Evolutionary conservation across 2,888 invertebrate species (phyloP), one percentile per base, ranked within the genome.

Genomic region (Erebia epiphron): DNA sequence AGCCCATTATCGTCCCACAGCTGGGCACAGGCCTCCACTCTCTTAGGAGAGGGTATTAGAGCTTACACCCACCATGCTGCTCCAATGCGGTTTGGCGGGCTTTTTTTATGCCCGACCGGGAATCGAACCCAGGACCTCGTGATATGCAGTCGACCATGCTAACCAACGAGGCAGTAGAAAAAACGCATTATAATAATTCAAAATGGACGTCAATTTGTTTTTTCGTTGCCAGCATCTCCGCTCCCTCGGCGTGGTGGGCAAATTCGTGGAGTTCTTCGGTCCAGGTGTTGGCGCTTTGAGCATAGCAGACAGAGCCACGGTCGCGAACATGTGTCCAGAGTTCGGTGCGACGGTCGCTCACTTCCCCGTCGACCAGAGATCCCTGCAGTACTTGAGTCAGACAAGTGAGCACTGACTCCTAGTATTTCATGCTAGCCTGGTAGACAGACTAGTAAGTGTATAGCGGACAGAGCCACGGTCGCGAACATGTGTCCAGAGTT

Each of bases 261-360:
- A 99, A 84, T 99, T 99, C 92, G 99, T 99, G 7, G 99, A 99
- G 92, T 99, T 99, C 93, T 99, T 97, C 89, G 99, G 99, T 0
- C 96, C 98, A 0, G 99, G 99, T 2, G 98, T 99, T 4, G 89
- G 95, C 0, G 96, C 97, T 69, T 91, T 99, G 5, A 98, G 98
- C 69, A 98, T 99, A 73, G 99, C 99, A 0, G 99, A 99, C 92
- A 94, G 99, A 60, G 99, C 99, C 0, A 99, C 99, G 0, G 98
- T 99, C 68, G 97, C 98, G 77, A 99, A 99, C 93, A 99, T 99
- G 99, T 99, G 98, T 83, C 99, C 99, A 0, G 93, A 93, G 82
- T 99, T 99, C 86, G 99, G 99, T 0, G 99, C 99, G 16, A 99
- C 99, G 0, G 97, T 98, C 74, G 99, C 98, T 0, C 98, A 96